Percentiles rank a stretch among this genome's conserved stretches.
Conservation (phyloP, 2,113 vertebrate genomes). For the Hystrix brachyura region DNA sequence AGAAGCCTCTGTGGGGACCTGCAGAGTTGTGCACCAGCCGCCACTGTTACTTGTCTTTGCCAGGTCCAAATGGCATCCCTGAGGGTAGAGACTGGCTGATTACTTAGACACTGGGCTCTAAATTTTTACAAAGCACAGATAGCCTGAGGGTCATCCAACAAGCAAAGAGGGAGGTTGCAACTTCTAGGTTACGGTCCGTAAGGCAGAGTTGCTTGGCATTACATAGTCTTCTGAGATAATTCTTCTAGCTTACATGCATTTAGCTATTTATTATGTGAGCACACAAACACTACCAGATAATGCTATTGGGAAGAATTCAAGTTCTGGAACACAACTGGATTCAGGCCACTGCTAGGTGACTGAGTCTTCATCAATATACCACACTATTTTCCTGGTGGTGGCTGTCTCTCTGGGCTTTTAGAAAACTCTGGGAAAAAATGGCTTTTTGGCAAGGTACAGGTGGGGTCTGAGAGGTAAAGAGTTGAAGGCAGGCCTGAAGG, state of each 20-base stretch:
- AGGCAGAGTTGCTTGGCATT: neutral
- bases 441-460: neutral
- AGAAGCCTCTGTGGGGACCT: neutral
- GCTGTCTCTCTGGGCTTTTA: neutral
- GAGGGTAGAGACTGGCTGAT: neutral
- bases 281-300: neutral
- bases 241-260: neutral
- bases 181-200: neutral
- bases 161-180: neutral
- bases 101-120: neutral
- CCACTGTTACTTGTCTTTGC: neutral
- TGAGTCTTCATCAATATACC: neutral
- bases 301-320: neutral
- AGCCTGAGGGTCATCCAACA: neutral
- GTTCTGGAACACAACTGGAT: neutral
- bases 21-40: neutral
- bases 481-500: neutral
- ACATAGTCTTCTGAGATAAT: neutral
- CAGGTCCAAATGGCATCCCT: neutral
- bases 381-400: neutral
- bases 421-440: neutral
- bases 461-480: neutral
- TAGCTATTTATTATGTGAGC: neutral
- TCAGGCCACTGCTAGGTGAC: neutral
- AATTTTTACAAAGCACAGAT: neutral